phyloP scores from a whole-genome alignment of 2,888 invertebrate species.

The Cheilosia urbana region DNA sequence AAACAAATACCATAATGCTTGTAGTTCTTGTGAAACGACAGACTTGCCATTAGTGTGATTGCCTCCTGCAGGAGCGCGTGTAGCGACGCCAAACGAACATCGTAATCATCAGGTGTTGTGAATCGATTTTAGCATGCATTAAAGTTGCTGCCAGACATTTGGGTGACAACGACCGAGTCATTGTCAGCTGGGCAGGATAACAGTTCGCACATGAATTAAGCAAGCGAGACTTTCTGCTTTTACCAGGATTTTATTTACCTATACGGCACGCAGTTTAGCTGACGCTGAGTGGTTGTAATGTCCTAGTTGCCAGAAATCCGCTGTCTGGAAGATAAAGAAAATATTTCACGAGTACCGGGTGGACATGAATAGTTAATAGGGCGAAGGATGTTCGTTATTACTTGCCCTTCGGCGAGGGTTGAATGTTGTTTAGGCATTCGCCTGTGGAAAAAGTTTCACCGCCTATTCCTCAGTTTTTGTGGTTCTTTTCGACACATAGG shows the following conservation, averaged over 20 bases:
- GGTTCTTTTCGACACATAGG: not conserved
- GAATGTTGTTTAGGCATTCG: not conserved
- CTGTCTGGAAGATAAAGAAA: not conserved
- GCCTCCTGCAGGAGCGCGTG: slow-evolving; percentile 22
- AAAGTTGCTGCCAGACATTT: slow-evolving; percentile 13
- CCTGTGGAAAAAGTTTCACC: slow-evolving; percentile 29
- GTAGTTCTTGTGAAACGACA: slow-evolving; percentile 17
- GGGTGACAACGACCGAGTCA: slow-evolving; percentile 4
- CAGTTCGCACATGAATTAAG: slow-evolving; percentile 32
- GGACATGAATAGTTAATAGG: slow-evolving; percentile 46
- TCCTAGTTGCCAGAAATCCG: slow-evolving; percentile 17
- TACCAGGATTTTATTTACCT: slow-evolving; percentile 53
- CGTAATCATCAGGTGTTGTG: slow-evolving; percentile 67
- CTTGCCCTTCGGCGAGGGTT: not conserved
- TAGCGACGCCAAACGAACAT: slow-evolving; percentile 16
- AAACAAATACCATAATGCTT: slow-evolving; percentile 38
- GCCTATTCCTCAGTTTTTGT: slow-evolving; percentile 4
- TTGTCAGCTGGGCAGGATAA: slow-evolving; percentile 34
- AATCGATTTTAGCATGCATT: slow-evolving; percentile 48
- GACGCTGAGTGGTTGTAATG: slow-evolving; percentile 25
- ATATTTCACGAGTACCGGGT: slow-evolving; percentile 29
- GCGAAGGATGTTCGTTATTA: not conserved
- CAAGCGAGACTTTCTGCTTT: slow-evolving; percentile 36
- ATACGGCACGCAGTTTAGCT: slow-evolving; percentile 29
- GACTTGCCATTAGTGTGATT: slow-evolving; percentile 62